These are phyloP conservation scores for Picus viridis DNA, from an alignment of 2,797 vertebrate species.

Conservation along the genomic window DNA sequence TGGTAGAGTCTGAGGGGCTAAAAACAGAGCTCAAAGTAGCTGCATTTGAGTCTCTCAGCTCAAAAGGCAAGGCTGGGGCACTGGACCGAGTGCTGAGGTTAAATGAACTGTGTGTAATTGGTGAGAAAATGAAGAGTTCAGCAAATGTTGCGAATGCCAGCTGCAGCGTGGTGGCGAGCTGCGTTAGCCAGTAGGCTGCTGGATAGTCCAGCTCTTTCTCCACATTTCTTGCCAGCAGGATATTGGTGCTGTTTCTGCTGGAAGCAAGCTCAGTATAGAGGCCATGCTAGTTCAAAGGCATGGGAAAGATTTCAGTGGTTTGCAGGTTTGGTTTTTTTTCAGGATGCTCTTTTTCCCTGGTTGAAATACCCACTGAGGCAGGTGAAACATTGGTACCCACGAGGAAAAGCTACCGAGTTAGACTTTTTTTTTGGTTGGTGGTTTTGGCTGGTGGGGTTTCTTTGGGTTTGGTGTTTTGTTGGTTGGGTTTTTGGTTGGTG, in stretches of 20 bases:
- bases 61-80: background rate
- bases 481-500: too few relatives aligned
- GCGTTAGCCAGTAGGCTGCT: background rate
- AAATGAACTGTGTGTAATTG: background rate
- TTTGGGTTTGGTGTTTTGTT: too few relatives aligned
- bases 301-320: slow-evolving; percentile 3
- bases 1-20: background rate
- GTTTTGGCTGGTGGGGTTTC: too few relatives aligned
- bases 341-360: background rate
- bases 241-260: background rate
- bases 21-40: background rate
- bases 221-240: background rate
- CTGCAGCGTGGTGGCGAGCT: background rate
- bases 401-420: background rate
- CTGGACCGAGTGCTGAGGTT: background rate
- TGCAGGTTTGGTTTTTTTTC: background rate
- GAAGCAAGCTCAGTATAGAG: background rate
- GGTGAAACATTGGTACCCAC: background rate
- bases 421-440: too few relatives aligned
- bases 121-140: slow-evolving; percentile 23
- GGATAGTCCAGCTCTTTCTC: background rate
- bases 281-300: background rate
- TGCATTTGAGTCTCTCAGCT: background rate
- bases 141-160: background rate
- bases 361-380: background rate